These are phyloP conservation scores for Phymorhynchus buccinoides DNA, from an alignment of 1,140 invertebrate genomes.

Conservation along the genomic window DNA sequence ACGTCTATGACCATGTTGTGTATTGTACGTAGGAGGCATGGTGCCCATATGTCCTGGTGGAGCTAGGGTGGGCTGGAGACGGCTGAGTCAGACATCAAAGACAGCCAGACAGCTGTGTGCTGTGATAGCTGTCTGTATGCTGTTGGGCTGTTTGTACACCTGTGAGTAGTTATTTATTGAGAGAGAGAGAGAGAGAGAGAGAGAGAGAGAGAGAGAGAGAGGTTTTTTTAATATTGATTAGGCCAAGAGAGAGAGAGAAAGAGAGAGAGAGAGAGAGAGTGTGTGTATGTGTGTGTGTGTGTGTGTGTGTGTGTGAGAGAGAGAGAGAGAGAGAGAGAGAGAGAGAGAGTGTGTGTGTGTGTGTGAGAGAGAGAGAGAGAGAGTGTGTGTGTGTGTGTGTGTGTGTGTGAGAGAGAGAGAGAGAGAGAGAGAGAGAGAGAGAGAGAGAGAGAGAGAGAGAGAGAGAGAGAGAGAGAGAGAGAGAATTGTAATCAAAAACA, in stretches of 20 bases:
- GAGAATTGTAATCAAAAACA: no score
- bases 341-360: not conserved
- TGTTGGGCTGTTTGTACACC: not conserved
- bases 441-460: conserved; percentile 11
- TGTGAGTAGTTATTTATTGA: no score
- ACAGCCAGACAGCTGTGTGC: no score
- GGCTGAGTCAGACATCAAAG: no score
- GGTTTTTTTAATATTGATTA: no score
- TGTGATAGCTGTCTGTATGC: not conserved
- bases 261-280: not conserved
- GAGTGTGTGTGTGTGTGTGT: conserved; percentile 8
- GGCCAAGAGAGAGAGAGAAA: conserved; percentile 1
- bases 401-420: conserved; percentile 4
- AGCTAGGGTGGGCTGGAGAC: no score
- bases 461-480: conserved; percentile 22
- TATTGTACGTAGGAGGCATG: no score
- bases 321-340: no score
- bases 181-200: conserved; percentile 7
- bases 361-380: not conserved
- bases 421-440: conserved; percentile 3
- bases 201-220: conserved; percentile 12
- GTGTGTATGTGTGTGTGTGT: not conserved
- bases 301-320: not conserved
- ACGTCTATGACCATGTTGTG: no score
- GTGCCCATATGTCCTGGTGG: no score